Percentiles rank a stretch among this genome's conserved stretches.
These are phyloP conservation scores for Furnarius figulus DNA, from an alignment of 2,113 vertebrate genomes.

Conservation along the genomic window DNA sequence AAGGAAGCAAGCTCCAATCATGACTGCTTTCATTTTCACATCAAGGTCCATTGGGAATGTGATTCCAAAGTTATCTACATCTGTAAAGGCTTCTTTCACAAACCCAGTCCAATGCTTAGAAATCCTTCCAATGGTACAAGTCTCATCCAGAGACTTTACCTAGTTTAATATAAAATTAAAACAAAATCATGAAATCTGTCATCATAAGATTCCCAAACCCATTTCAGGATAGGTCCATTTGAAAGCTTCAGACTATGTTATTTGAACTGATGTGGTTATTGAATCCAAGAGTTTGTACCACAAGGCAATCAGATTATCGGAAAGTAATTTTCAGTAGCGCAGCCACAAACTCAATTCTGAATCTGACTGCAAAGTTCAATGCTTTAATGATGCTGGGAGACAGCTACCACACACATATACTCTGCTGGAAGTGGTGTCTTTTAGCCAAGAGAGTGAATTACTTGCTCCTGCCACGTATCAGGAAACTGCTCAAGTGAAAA, in stretches of 20 bases:
- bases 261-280: not conserved
- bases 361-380: not conserved
- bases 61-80: slow-evolving; percentile 91
- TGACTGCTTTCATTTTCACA: slow-evolving; percentile 91
- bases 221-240: not conserved
- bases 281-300: not conserved
- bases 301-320: not conserved
- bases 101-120: slow-evolving; percentile 92
- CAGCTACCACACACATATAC: not conserved
- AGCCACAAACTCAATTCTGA: not conserved
- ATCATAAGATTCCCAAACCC: not conserved
- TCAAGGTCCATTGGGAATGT: slow-evolving; percentile 92
- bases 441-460: not conserved
- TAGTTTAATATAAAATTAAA: slow-evolving; percentile 34
- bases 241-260: not conserved
- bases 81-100: slow-evolving; percentile 84
- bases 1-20: slow-evolving; percentile 93
- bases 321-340: not conserved
- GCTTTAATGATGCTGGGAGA: not conserved
- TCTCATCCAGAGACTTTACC: slow-evolving; percentile 87
- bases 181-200: not conserved
- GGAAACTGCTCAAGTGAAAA: not conserved
- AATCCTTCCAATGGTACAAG: slow-evolving; percentile 84
- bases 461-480: not conserved
- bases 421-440: not conserved